Evolutionary conservation across 2,797 vertebrate species (phyloP), one percentile per base, ranked within the genome.

Genomic region (Sebastiscus albofasciatus): DNA sequence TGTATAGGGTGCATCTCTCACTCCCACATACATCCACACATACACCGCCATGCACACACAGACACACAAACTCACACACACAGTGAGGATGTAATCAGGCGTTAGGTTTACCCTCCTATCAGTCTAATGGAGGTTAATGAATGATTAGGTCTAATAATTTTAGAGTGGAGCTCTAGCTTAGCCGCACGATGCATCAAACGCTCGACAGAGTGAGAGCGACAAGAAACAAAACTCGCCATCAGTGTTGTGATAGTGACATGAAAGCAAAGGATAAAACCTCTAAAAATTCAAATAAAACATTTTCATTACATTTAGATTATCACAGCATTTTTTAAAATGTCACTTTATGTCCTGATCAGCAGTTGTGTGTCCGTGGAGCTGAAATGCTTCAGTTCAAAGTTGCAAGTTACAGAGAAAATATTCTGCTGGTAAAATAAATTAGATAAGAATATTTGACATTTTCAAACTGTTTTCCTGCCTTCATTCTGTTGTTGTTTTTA

Each of bases 41-140:
- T 22, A 60, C 36, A 66, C 39, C 65, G 8, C 33, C 16, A 52
- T 58, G n/a, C 34, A 61, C 61, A 79, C 46, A 61, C 24, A 59
- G 9, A 66, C 49, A 83, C 80, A 84, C 84, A 80, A 20, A 67
- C 24, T 16, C n/a, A 31, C 2, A 46, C 71, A 81, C 54, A 71
- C 55, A 70, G 12, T 54, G 71, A 75, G 85, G 79, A 92, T 92
- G 90, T 93, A 94, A 94, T 93, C 93, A 94, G 86, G 92, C 93
- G 85, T 95, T 92, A 82, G 92, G 84, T 93, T 92, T 93, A 92
- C 91, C 91, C 94, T 94, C 92, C 94, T 94, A 93, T 94, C 93
- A 90, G 91, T 93, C 87, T 93, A 94, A 94, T 93, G 84, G 92
- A 93, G 94, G 93, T 94, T 95, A 94, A 95, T 94, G 90, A 94